Base-by-base conservation (phyloP, 2,888 invertebrate genomes). In the Gastracanthus pulcherrimus region DNA sequence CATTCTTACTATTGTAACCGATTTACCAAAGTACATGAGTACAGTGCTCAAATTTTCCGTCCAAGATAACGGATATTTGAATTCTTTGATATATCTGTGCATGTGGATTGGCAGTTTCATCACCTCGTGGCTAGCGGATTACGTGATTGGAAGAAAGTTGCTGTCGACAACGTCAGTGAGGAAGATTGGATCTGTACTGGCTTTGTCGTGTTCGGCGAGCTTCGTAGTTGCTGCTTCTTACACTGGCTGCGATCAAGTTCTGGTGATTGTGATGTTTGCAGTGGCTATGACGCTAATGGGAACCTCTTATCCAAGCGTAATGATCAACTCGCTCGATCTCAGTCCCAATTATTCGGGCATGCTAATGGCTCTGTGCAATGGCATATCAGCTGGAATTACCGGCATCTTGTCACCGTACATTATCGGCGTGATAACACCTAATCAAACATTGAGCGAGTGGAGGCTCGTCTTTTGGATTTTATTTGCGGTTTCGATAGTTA, bases 381-480 rank as follows among this genome's bases (percentile, higher is more conserved):
- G 96, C 0, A 94, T 95, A 69, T 96, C 95, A 26, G 95, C 95
- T 0, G 76, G 66, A 1, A 92, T 95, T n/a, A 94, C 95, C 0
- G 96, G 96, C 41, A 95, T 95, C 85, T 92, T 95, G 34, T 94
- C 95, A 0, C 95, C 95, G 0, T 94, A 94, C 86, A 92, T 95
- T 41, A 95, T 95, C 51, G 95, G 95, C n/a, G 90, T 94, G 48
- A 89, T 95, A 84, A 95, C 95, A 1, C 85, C 85, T 0, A 58
- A 90, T n/a, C 86, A 86, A 2, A 84, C 85, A 0, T 60, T 88
- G 3, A 90, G 91, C 26, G 94, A 96, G 92, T 97, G 97, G 97
- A 93, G 95, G 38, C 87, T 93, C 0, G 96, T 97, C 0, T 97
- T 97, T 90, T 96, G 96, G 95, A 95, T 97, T 48, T 94, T 96